phyloP scores from a whole-genome alignment of 2,113 vertebrate species.

The Cepphus grylle region DNA sequence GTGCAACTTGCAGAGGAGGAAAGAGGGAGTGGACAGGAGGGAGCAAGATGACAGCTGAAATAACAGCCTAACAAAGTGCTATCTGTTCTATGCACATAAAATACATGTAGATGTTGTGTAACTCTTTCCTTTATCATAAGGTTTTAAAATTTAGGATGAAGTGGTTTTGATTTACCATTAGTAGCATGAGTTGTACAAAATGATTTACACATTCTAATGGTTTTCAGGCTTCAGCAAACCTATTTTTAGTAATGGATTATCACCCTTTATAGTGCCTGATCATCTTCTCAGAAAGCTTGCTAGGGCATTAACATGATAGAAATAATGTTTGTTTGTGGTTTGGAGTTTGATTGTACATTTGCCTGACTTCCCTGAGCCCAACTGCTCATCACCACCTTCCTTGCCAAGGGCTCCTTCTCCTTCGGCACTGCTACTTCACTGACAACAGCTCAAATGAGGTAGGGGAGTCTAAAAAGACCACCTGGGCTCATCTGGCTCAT shows the following conservation, averaged over 20 bases:
- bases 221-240: conserved; percentile 27
- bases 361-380: neutral
- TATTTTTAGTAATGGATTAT: conserved; percentile 63
- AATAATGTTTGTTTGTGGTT: neutral
- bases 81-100: neutral
- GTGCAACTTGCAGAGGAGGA: neutral
- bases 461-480: neutral
- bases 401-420: neutral
- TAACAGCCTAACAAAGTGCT: neutral
- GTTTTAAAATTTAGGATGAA: neutral
- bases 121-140: neutral
- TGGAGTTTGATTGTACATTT: neutral
- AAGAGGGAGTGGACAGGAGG: neutral
- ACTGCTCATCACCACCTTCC: neutral
- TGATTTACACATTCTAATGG: neutral
- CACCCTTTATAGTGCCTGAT: conserved; percentile 51
- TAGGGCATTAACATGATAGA: conserved; percentile 15
- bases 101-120: neutral
- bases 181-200: neutral
- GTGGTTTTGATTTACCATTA: neutral
- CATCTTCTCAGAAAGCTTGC: conserved; percentile 50
- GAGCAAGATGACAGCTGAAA: neutral
- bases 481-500: neutral
- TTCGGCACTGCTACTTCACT: neutral
- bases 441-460: neutral